Evolutionary conservation across 2,888 invertebrate genomes (phyloP), one percentile per base, ranked within the genome.

Genomic region (Cacoxenus indagator): DNA sequence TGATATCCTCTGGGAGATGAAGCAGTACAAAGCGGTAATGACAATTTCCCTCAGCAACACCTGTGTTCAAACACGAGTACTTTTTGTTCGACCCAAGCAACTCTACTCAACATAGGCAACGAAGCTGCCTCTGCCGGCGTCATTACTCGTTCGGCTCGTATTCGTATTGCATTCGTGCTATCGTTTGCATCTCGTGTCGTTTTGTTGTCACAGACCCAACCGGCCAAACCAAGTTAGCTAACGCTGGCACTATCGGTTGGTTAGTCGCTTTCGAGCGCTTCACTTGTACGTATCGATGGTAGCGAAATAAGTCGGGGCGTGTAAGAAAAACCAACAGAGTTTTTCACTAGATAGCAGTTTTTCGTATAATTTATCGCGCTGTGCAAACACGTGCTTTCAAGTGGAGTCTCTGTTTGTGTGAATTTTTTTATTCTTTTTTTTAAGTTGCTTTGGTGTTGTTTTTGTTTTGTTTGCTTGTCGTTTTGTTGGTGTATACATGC

Each of bases 401-500:
- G 31, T 31, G 9, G 31, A 8, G 5, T 31, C 6, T 31, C 5
- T 31, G 9, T 31, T 31, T 31, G 5, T 31, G 31, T 31, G 31
- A 8, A 9, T 31, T 4, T 31, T 31, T 31, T 22, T 22, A 8
- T 54, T 54, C 22, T 54, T 6, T 48, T 54, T 19, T 55, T 11
- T 55, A 24, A 26, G n/a, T n/a, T n/a, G n/a, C n/a, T n/a, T n/a
- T n/a, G n/a, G n/a, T 55, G 4, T 29, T 11, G 6, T 55, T 5
- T 55, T 26, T 55, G 24, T 37, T 59, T 59, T 59, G 8, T 29
- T 57, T 57, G n/a, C 17, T n/a, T n/a, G n/a, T n/a, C n/a, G n/a
- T 31, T 31, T 5, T 31, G 31, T 8, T 31, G 31, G 31, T 9
- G 9, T 31, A 31, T 31, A 31, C 31, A 31, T 31, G 9, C 6